Percentiles rank a stretch among this genome's conserved stretches.
Conservation (phyloP, 2,113 vertebrate species). For the Brachypteracias leptosomus region DNA sequence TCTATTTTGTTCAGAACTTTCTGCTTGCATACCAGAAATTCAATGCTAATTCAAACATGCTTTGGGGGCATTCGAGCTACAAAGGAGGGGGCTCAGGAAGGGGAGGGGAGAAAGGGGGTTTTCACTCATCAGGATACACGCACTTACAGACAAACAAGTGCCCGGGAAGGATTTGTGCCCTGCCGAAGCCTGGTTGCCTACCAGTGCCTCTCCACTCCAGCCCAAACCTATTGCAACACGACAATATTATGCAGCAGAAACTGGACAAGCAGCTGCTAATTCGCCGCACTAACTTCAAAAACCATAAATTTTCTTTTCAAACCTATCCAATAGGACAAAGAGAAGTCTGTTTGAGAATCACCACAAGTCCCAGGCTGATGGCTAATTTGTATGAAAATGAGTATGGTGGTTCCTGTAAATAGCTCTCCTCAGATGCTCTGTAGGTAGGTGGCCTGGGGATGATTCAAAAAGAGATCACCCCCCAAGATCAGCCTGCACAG, state of each 20-base stretch:
- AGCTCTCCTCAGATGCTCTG: neutral
- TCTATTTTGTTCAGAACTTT: conserved; percentile 37
- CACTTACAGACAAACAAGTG: neutral
- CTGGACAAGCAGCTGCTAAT: neutral
- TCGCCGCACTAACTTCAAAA: neutral
- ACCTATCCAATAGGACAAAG: neutral
- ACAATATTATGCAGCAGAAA: neutral
- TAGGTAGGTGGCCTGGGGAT: neutral
- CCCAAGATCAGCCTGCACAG: neutral
- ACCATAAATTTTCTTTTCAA: conserved; percentile 11
- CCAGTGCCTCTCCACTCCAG: neutral
- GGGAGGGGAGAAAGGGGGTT: neutral
- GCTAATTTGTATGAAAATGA: conserved; percentile 45
- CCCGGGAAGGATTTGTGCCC: neutral
- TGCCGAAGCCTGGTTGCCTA: rapidly evolving
- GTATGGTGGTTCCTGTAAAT: neutral
- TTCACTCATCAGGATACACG: neutral
- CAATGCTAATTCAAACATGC: conserved; percentile 40
- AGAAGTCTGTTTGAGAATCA: conserved; percentile 31
- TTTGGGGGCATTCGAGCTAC: neutral
- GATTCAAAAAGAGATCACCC: neutral
- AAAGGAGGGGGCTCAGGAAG: neutral
- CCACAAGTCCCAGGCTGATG: neutral
- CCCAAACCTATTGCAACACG: neutral
- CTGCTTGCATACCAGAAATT: conserved; percentile 65